Evolutionary conservation across 2,113 vertebrate species (phyloP).

Genomic region (Bubo bubo): DNA sequence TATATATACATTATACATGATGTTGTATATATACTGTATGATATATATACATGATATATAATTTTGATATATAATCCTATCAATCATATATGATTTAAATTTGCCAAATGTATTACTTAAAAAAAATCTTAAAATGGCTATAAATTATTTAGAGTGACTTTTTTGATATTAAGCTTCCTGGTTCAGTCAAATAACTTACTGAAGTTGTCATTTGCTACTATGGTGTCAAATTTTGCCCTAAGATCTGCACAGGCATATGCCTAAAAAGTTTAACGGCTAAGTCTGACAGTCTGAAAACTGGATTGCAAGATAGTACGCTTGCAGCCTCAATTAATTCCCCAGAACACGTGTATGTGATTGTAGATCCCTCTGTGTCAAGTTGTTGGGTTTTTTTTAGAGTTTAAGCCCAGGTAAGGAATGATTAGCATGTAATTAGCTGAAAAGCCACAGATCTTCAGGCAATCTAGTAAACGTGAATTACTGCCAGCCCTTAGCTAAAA

Average conservation of each 20-base stretch:
- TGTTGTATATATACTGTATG: no score
- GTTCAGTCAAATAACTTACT: not conserved
- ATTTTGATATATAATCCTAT: no score
- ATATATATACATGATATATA: no score
- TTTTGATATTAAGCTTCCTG: not conserved
- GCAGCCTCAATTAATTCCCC: not conserved
- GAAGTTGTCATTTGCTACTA: not conserved
- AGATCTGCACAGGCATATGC: not conserved
- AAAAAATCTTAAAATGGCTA: not conserved
- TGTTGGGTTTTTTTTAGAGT: not conserved
- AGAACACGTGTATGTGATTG: not conserved
- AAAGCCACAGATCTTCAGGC: not conserved
- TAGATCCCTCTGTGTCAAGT: not conserved
- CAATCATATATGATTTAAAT: not conserved
- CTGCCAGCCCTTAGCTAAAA: not conserved
- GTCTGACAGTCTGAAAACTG: not conserved
- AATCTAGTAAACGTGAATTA: not conserved
- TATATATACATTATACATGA: no score
- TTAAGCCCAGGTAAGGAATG: conserved; percentile 18
- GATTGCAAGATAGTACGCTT: not conserved
- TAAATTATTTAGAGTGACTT: not conserved
- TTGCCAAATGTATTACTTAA: not conserved
- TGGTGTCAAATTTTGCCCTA: conserved; percentile 12
- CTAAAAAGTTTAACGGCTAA: not conserved
- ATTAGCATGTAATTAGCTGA: conserved; percentile 3